A percentile compares a stretch with the other conserved stretches of the same genome.
These are phyloP conservation scores for Calameuta filiformis DNA, from an alignment of 2,888 invertebrate genomes.

Conservation along the genomic window DNA sequence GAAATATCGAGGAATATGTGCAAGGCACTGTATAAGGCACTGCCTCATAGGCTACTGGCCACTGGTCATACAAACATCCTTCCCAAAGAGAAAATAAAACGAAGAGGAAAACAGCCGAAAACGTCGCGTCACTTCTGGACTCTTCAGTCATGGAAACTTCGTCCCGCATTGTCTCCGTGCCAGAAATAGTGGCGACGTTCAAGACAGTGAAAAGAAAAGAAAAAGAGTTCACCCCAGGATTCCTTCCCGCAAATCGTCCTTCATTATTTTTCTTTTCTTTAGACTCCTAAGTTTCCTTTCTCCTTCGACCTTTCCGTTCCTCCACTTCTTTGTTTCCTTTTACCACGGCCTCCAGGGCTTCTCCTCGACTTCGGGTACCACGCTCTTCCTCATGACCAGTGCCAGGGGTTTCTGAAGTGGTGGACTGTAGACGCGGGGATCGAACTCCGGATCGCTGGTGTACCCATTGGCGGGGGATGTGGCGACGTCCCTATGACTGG, in stretches of 20 bases:
- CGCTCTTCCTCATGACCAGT: conserved; percentile 77
- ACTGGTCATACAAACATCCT: conserved; percentile 15
- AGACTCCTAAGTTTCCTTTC: conserved; percentile 11
- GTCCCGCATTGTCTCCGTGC: conserved; percentile 8
- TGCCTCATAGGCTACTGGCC: conserved; percentile 57
- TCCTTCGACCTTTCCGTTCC: conserved; percentile 2
- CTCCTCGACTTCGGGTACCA: conserved; percentile 72
- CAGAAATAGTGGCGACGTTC: background rate
- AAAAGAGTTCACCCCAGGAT: background rate
- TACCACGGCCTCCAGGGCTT: conserved; percentile 88
- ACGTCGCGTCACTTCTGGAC: conserved; percentile 3
- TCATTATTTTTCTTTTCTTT: conserved; percentile 8
- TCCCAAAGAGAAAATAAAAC: conserved; percentile 7
- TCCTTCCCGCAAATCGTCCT: conserved; percentile 5
- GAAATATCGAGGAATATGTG: conserved; percentile 37
- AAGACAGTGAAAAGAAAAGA: background rate
- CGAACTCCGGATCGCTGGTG: conserved; percentile 61
- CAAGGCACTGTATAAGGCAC: conserved; percentile 62
- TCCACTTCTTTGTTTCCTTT: background rate
- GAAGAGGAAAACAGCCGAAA: conserved; percentile 5
- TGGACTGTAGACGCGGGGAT: conserved; percentile 64
- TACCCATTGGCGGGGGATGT: conserved; percentile 62
- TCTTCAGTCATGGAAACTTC: conserved; percentile 7
- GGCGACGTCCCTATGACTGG: conserved; percentile 68
- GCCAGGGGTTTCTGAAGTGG: conserved; percentile 74